Conservation (phyloP, 2,113 vertebrate genomes). For the Aegithalos caudatus region DNA sequence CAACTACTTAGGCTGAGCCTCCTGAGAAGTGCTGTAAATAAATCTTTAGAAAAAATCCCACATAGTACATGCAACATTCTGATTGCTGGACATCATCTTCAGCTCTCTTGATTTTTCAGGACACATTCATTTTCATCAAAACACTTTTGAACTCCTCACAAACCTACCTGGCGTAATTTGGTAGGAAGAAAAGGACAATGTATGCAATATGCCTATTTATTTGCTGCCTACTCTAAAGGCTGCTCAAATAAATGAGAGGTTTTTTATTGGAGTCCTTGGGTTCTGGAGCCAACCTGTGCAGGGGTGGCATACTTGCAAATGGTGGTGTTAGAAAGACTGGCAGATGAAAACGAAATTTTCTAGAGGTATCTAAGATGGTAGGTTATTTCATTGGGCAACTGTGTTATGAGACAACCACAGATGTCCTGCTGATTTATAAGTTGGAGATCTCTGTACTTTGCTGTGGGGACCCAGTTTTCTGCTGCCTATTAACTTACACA, state of each 20-base stretch:
- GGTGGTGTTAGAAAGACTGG: neutral
- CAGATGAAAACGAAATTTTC: neutral
- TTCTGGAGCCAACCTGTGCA: neutral
- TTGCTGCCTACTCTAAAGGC: neutral
- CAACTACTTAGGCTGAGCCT: neutral
- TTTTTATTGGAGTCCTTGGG: neutral
- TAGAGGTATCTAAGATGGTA: neutral
- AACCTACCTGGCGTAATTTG: neutral
- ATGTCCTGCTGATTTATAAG: neutral
- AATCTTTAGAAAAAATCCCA: neutral
- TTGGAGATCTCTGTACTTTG: neutral
- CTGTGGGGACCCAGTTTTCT: neutral
- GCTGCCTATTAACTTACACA: neutral
- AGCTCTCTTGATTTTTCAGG: neutral
- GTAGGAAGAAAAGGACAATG: neutral
- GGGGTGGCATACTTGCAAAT: neutral
- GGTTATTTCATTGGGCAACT: neutral
- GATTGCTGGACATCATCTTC: neutral
- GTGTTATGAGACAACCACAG: neutral
- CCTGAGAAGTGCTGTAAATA: neutral
- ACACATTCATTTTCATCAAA: neutral
- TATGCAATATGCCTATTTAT: neutral
- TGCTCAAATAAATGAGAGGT: neutral
- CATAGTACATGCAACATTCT: accelerated
- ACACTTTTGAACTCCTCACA: neutral